Evolutionary conservation across 1,140 invertebrate species (phyloP).

Genomic region (Bactericera cockerelli): DNA sequence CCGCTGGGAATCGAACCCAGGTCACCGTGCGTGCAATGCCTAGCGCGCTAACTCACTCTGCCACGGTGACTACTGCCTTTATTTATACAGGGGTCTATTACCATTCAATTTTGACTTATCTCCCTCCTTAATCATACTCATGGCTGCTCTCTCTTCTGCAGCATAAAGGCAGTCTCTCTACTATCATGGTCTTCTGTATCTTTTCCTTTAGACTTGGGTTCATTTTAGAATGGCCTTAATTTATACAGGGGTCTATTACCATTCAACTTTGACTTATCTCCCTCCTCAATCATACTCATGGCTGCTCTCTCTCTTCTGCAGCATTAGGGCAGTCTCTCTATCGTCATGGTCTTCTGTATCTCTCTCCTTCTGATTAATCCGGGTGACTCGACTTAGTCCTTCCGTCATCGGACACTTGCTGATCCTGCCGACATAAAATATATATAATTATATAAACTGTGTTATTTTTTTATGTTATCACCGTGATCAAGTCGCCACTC

Average conservation of each 20-base stretch:
- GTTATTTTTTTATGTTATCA: neutral
- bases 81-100: too few relatives aligned
- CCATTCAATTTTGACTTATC: neutral
- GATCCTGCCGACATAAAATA: conserved; percentile 15
- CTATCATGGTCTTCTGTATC: conserved; percentile 42
- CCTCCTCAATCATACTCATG: conserved; percentile 52
- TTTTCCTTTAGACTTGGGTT: conserved; percentile 32
- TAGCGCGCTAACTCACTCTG: too few relatives aligned
- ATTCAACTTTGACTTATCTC: neutral
- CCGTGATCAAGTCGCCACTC: neutral
- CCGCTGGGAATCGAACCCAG: too few relatives aligned
- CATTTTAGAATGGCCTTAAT: too few relatives aligned
- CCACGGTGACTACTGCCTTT: too few relatives aligned
- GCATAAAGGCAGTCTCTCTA: conserved; percentile 33
- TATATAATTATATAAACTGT: conserved; percentile 2
- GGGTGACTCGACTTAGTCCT: conserved; percentile 31
- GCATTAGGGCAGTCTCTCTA: conserved; percentile 33
- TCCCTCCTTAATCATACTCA: conserved; percentile 47
- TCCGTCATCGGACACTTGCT: conserved; percentile 37
- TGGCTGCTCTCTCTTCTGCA: conserved; percentile 51
- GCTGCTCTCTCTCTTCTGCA: conserved; percentile 49
- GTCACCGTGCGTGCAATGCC: too few relatives aligned
- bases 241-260: too few relatives aligned
- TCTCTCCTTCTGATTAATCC: conserved; percentile 33
- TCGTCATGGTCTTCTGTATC: conserved; percentile 42